A percentile compares a stretch with the other conserved stretches of the same genome.
phyloP scores from a whole-genome alignment of 2,888 invertebrate species.

The Patella depressa region DNA sequence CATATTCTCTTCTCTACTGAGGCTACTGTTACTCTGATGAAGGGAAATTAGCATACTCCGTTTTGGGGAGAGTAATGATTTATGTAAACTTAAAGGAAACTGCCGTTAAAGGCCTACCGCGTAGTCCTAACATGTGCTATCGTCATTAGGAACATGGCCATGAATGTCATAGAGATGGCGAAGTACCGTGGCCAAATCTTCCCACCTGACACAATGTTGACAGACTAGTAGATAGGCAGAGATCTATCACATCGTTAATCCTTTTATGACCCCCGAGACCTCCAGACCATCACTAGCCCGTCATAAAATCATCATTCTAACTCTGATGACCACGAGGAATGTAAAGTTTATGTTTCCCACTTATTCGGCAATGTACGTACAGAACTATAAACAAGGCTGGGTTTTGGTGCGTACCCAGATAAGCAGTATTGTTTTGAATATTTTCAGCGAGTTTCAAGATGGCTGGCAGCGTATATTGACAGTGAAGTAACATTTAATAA shows the following conservation, averaged over 20 bases:
- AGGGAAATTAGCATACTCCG: neutral
- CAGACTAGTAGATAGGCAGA: neutral
- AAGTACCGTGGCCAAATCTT: neutral
- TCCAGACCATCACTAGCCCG: no score
- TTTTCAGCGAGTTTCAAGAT: no score
- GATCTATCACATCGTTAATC: slow-evolving; percentile 11
- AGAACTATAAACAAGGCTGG: no score
- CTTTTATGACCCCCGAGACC: neutral
- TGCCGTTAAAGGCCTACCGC: slow-evolving; percentile 6
- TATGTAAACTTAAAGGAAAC: slow-evolving; percentile 8
- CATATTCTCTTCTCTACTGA: neutral
- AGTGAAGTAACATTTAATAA: no score
- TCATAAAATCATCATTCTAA: no score
- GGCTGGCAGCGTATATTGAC: no score
- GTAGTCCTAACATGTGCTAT: neutral
- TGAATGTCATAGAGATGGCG: neutral
- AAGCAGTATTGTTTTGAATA: no score
- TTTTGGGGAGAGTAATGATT: neutral
- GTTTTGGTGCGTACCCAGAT: no score
- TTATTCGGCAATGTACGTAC: no score
- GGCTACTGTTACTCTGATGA: neutral
- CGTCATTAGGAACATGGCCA: neutral
- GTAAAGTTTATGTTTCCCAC: no score
- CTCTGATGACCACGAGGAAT: no score
- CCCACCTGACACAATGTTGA: neutral